Base-by-base conservation (phyloP, 2,797 vertebrate species). In the Oryzias sinensis region DNA sequence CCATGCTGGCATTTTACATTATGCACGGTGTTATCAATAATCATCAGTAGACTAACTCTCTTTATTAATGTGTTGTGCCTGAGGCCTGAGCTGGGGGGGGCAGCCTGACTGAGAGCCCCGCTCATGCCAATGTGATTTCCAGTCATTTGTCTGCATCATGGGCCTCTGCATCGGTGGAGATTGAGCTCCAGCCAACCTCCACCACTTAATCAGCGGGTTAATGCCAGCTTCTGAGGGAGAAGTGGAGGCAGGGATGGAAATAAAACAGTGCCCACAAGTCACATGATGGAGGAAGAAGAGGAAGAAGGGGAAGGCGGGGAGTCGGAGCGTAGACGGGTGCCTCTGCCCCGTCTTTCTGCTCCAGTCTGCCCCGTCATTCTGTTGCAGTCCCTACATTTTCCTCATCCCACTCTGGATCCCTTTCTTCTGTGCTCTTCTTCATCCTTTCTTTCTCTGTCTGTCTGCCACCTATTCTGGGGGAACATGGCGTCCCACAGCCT, bases 401-500 rank as follows among this genome's bases (percentile, higher is more conserved):
- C 46, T 1, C 53, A 54, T 42, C 43, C 58, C 65, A 69, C 59
- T 60, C 47, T 41, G 45, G 44, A 66, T 68, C 59, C 47, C 68
- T 53, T 56, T 62, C 47, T 18, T 33, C 56, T 61, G 68, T 84
- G 64, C 66, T 73, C 57, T 59, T 70, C 60, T 72, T 72, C 76
- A 65, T 69, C 56, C 62, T 53, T 53, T 50, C 48, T 56, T 59
- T 64, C 61, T 74, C 59, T 66, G 76, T 70, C 59, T 66, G 76
- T 69, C 81, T 92, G 90, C 88, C 77, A 89, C 90, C 74, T 81
- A 74, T 93, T 93, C 91, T 88, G 88, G 45, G 82, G 89, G 92
- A 96, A 94, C 93, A 88, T 54, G 70, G 83, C 77, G 60, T 85
- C 89, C 82, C 89, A 93, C 93, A 94, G 93, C 94, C 91, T 90